These are phyloP conservation scores for Notiomystis cincta DNA, from an alignment of 2,113 vertebrate species.

Conservation along the genomic window DNA sequence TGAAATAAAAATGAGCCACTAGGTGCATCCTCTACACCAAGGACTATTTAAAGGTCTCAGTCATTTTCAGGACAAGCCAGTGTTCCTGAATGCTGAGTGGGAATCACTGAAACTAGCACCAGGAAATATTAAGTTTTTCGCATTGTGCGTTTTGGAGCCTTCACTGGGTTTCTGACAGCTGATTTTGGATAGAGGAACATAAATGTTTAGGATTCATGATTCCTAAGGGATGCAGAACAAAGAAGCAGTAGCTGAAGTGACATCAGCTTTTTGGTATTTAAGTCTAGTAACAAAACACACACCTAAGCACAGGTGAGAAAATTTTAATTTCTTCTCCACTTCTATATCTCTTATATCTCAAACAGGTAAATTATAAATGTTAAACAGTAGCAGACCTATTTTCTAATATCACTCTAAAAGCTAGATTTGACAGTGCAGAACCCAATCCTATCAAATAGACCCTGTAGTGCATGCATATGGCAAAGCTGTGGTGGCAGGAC, in stretches of 20 bases:
- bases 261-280: not conserved
- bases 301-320: accelerated
- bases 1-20: not conserved
- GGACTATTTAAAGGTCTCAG: not conserved
- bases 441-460: not conserved
- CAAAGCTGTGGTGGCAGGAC: not conserved
- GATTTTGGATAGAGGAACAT: not conserved
- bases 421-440: not conserved
- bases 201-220: not conserved
- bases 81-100: not conserved
- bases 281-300: not conserved
- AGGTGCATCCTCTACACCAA: not conserved
- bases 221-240: not conserved
- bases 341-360: not conserved
- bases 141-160: not conserved
- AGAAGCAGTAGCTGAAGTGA: not conserved
- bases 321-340: not conserved
- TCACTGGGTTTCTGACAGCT: not conserved
- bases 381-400: not conserved
- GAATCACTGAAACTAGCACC: not conserved
- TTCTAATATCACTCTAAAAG: not conserved
- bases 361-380: not conserved
- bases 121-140: not conserved
- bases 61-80: not conserved
- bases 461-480: no score